Percentiles rank a stretch among this genome's conserved stretches.
Conservation (phyloP, 2,888 invertebrate genomes). For the Epistrophe eligans region DNA sequence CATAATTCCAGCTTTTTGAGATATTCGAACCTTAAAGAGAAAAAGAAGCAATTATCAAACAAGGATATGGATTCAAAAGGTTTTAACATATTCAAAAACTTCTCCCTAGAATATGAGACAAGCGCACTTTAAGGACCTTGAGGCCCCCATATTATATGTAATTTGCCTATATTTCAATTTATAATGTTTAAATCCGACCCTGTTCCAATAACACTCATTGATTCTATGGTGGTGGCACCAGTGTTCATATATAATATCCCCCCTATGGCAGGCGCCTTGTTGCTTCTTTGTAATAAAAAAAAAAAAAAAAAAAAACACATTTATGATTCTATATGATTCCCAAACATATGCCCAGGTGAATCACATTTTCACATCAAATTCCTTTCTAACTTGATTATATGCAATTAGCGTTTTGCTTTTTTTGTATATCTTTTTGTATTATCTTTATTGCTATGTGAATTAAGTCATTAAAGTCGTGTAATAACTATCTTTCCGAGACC, state of each 20-base stretch:
- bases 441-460: conserved; percentile 40
- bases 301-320: neutral
- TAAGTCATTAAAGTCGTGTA: conserved; percentile 58
- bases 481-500: conserved; percentile 31
- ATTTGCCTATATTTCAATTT: neutral
- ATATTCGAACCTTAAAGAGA: too few species aligned
- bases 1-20: too few species aligned
- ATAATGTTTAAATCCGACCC: neutral
- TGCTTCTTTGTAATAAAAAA: conserved; percentile 65
- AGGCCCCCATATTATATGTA: neutral
- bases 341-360: conserved; percentile 55
- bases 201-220: conserved; percentile 34
- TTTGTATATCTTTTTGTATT: neutral
- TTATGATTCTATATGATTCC: conserved; percentile 57
- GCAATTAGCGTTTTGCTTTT: conserved; percentile 36
- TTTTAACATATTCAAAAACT: too few species aligned
- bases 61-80: too few species aligned
- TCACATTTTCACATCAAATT: conserved; percentile 38
- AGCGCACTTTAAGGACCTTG: neutral
- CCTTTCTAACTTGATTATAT: neutral
- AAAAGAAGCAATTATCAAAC: too few species aligned
- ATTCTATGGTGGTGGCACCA: conserved; percentile 11
- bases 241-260: conserved; percentile 15
- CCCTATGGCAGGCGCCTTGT: conserved; percentile 68
- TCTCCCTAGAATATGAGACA: too few species aligned